Conservation (phyloP, 2,888 invertebrate species). For the Xiphydria camelus region DNA sequence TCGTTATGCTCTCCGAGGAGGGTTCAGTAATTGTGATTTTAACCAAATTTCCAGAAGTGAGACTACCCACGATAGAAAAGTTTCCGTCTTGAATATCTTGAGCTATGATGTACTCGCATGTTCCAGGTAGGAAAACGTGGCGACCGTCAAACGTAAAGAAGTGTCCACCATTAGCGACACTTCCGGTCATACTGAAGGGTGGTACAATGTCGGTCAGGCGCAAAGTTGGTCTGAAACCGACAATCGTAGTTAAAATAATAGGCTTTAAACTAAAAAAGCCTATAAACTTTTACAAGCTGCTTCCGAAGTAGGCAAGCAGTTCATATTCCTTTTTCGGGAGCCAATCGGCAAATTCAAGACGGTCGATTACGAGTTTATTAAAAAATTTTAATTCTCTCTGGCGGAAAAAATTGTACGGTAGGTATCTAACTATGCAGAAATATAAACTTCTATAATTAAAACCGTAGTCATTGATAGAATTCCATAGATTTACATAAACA, state of each 20-base stretch:
- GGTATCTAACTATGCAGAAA: too few relatives aligned
- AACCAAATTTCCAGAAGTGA: conserved; percentile 70
- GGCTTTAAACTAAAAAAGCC: conserved; percentile 7
- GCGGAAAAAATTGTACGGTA: too few relatives aligned
- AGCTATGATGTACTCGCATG: conserved; percentile 81
- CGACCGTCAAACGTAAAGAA: conserved; percentile 88
- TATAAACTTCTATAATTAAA: too few relatives aligned
- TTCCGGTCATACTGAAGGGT: conserved; percentile 65
- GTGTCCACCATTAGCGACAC: conserved; percentile 78
- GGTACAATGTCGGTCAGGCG: conserved; percentile 65
- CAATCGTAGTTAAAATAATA: too few relatives aligned
- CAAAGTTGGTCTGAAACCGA: conserved; percentile 50
- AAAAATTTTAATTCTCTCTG: too few relatives aligned
- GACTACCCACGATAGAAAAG: conserved; percentile 78
- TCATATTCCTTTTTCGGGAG: too few relatives aligned
- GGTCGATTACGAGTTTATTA: too few relatives aligned
- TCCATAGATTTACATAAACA: too few relatives aligned
- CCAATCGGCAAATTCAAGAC: too few relatives aligned
- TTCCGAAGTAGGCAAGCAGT: too few relatives aligned
- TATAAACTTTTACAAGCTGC: too few relatives aligned
- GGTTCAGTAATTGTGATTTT: conserved; percentile 73
- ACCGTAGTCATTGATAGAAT: too few relatives aligned
- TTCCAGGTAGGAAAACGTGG: conserved; percentile 78
- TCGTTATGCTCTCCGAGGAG: conserved; percentile 64
- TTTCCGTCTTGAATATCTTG: conserved; percentile 85